A percentile compares a stretch with the other conserved stretches of the same genome.
phyloP scores from a whole-genome alignment of 2,797 vertebrate genomes.

The Myotis pilosus region DNA sequence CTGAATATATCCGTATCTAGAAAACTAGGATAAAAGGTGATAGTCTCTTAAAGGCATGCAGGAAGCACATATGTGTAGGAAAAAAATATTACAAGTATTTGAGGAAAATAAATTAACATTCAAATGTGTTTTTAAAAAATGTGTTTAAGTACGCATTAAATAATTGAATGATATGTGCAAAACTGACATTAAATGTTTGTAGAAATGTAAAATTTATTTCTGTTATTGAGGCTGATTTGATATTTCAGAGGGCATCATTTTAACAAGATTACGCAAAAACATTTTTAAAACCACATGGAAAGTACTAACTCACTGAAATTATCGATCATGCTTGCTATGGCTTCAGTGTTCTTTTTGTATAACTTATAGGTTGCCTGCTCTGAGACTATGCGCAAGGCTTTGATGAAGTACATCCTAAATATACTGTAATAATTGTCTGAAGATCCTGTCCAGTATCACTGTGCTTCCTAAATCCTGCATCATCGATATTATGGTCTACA shows the following conservation, averaged over 20 bases:
- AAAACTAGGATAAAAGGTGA: neutral
- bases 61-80: neutral
- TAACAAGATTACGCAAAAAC: neutral
- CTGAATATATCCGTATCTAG: neutral
- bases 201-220: neutral
- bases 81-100: neutral
- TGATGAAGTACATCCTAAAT: constrained; percentile 48
- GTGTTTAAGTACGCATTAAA: neutral
- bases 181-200: neutral
- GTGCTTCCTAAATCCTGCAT: constrained; percentile 59
- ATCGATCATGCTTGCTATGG: neutral
- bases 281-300: neutral
- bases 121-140: neutral
- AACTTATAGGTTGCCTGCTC: neutral
- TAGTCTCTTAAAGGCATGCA: neutral
- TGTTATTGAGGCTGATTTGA: neutral
- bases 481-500: constrained; percentile 38
- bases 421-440: constrained; percentile 31
- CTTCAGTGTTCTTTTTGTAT: constrained; percentile 29
- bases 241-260: neutral
- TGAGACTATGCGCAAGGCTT: neutral
- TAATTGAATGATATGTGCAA: neutral
- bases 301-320: neutral
- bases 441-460: constrained; percentile 48
- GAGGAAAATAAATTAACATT: neutral